Base-by-base conservation (phyloP, 1,140 invertebrate species). In the Bombus confusus region DNA sequence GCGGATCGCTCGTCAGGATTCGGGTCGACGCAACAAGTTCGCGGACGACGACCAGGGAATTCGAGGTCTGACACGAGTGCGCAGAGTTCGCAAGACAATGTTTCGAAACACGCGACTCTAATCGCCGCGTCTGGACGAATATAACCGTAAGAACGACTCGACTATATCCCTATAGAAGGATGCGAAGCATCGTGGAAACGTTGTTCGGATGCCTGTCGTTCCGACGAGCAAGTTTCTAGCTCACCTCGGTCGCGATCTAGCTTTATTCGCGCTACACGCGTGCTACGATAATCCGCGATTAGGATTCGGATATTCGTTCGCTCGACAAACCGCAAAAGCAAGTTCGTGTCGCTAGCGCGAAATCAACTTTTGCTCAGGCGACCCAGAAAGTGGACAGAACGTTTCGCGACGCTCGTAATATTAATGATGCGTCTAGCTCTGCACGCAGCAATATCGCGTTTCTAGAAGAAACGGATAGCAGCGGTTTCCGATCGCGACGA, bases 11-110 rank as follows among this genome's bases (percentile, higher is more conserved):
- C 66, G 69, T 69, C 59, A 76, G 57, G 62, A 73, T 76, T 68
- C 78, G 59, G 78, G 25, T 80, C 83, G 79, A 73, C 83, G 88
- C 88, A 89, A 89, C 88, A 89, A 89, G 87, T 89, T 57, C 85
- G 75, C 78, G 83, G 52, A 64, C 74, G 64, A 88, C 64, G 37
- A 39, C 64, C 41, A 75, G 68, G n/a, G 86, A 68, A 77, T 83
- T 41, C n/a, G 22, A 18, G 9, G 12, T n/a, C 31, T 66, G 43
- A 22, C 81, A 6, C 57, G 57, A 28, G n/a, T 22, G 41, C 31
- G 34, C 34, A 43, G 59, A 28, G 31, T 64, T 66, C 13, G n/a
- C 28, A 34, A 57, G 72, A 66, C 39, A 77, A 83, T 76, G 41
- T 68, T 57, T 43, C 22, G 72, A 47, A 76, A 64, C 80, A 66